These are phyloP conservation scores for Beris chalybata DNA, from an alignment of 2,888 invertebrate species.

Conservation along the genomic window DNA sequence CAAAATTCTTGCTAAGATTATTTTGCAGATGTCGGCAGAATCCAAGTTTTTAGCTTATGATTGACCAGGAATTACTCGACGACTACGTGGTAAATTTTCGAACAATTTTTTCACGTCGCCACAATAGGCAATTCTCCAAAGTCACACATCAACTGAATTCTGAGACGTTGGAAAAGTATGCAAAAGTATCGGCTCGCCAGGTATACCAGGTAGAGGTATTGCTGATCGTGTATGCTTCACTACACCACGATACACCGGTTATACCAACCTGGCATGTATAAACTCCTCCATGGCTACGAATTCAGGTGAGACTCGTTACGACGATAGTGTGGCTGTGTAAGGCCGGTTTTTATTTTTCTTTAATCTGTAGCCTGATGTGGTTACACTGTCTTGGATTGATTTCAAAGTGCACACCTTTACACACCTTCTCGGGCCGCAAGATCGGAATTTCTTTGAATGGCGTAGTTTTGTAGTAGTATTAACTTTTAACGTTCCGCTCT, in stretches of 20 bases:
- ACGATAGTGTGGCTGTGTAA: slow-evolving; percentile 8
- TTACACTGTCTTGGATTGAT: too few relatives aligned
- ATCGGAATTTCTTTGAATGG: slow-evolving; percentile 25
- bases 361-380: not conserved
- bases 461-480: not conserved
- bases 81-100: slow-evolving; percentile 29
- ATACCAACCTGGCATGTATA: slow-evolving; percentile 11
- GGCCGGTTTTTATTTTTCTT: slow-evolving; percentile 26
- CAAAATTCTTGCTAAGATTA: too few relatives aligned
- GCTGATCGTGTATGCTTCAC: not conserved
- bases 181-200: slow-evolving; percentile 6
- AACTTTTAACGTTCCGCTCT: slow-evolving; percentile 4
- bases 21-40: too few relatives aligned
- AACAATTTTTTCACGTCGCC: not conserved
- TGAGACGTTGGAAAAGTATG: slow-evolving; percentile 24
- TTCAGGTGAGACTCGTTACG: slow-evolving; percentile 17
- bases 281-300: slow-evolving; percentile 8
- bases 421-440: not conserved
- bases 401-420: slow-evolving; percentile 2
- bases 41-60: too few relatives aligned
- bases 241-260: not conserved
- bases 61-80: not conserved
- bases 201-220: not conserved
- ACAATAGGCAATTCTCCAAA: slow-evolving; percentile 26
- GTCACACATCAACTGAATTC: slow-evolving; percentile 31